phyloP scores from a whole-genome alignment of 2,113 vertebrate species.

The Gallinago media region DNA sequence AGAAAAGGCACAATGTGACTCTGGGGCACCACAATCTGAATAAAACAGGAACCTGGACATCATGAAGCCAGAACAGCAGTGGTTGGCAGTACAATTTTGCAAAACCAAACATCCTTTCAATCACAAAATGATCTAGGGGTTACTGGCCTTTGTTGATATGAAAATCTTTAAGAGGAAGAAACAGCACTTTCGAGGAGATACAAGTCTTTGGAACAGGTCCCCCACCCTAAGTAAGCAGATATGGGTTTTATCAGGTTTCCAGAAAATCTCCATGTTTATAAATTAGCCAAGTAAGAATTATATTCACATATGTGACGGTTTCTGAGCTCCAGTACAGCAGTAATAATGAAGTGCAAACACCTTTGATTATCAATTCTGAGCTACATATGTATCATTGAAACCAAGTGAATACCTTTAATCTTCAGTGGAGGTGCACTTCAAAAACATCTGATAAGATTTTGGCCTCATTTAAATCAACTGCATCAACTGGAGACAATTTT shows the following conservation, averaged over 20 bases:
- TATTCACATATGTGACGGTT: not conserved
- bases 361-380: not conserved
- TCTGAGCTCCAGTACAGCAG: not conserved
- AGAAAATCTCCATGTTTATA: not conserved
- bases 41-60: slow-evolving; percentile 44
- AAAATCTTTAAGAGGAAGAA: slow-evolving; percentile 31
- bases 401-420: not conserved
- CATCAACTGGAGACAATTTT: not conserved
- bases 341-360: not conserved
- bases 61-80: not conserved
- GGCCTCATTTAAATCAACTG: not conserved
- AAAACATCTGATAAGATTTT: not conserved
- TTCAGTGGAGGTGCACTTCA: not conserved
- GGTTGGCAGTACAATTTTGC: not conserved
- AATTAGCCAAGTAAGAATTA: not conserved
- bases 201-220: slow-evolving; percentile 8
- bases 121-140: slow-evolving; percentile 18
- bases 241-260: not conserved
- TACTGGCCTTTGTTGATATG: slow-evolving; percentile 36
- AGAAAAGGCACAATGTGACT: not conserved
- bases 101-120: slow-evolving; percentile 27
- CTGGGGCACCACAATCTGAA: not conserved
- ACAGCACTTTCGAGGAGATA: not conserved
- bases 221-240: slow-evolving; percentile 20
- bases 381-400: not conserved